Percentiles rank a stretch among this genome's conserved stretches.
Evolutionary conservation across 2,113 vertebrate genomes (phyloP).

Genomic region (Phrynocephalus versicolor): DNA sequence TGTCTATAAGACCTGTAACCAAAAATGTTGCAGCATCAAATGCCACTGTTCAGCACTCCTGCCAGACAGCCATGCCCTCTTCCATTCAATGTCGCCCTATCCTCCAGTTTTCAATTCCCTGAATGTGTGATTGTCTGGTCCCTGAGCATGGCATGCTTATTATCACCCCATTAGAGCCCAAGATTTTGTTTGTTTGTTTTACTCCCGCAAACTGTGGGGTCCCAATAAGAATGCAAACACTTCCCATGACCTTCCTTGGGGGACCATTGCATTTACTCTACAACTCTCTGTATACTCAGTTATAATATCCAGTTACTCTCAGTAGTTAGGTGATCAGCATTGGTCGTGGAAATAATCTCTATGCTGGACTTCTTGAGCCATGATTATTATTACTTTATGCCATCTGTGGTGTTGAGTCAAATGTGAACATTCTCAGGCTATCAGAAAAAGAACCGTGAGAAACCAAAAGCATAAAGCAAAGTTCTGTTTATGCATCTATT

Average conservation of each 20-base stretch:
- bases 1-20: not conserved
- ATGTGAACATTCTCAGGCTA: not conserved
- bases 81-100: not conserved
- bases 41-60: not conserved
- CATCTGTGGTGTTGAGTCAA: not conserved
- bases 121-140: too few relatives aligned
- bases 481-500: too few relatives aligned
- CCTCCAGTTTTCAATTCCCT: too few relatives aligned
- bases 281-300: not conserved
- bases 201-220: not conserved
- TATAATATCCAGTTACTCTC: not conserved
- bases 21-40: not conserved
- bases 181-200: not conserved
- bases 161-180: too few relatives aligned
- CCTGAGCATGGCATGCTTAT: too few relatives aligned
- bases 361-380: not conserved
- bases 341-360: not conserved
- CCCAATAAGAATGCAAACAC: not conserved
- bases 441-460: not conserved
- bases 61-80: not conserved
- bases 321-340: not conserved
- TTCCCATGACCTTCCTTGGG: not conserved
- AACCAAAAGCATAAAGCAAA: not conserved
- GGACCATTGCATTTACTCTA: too few relatives aligned
- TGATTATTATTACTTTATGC: not conserved